Evolutionary conservation across 1,140 invertebrate species (phyloP), one percentile per base, ranked within the genome.

Genomic region (Campoletis sonorensis): DNA sequence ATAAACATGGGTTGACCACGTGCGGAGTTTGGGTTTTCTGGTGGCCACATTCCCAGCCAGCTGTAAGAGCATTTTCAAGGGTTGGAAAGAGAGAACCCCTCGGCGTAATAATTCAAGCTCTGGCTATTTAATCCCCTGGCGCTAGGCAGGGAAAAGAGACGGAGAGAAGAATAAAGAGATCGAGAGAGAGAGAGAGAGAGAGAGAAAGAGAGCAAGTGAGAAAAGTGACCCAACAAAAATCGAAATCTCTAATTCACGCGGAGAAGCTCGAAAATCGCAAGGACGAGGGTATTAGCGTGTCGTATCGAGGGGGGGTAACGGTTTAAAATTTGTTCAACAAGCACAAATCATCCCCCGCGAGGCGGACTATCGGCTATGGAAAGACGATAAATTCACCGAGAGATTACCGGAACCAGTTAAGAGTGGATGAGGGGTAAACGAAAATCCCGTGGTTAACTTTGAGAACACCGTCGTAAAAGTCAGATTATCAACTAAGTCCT

Each of bases 21-120:
- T 64, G 61, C 33, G 21, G 70, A 23, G 70, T 58, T 45, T 27
- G 72, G 26, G 72, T 45, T 75, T 54, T n/a, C 45, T 45, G 45
- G 15, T 21, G 16, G 21, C 15, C 49, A 45, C 49, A 30, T 75
- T 54, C 21, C 23, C 49, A 30, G 18, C 70, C 15, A 45, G 51
- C 23, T 30, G n/a, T 49, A 72, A 23, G 7, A 4, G 70, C n/a
- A 16, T 7, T 4, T 4, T 49, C 4, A 21, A 37, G 37, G 40
- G 21, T 3, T 15, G 72, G 30, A 26, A 58, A 23, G 26, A 58
- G 45, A 5, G n/a, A 37, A 45, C 13, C 40, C 30, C 16, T 23
- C 71, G 4, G 18, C 72, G 45, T 40, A 23, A 76, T 76, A 76
- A 76, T 76, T 76, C 72, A 76, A 76, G 72, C 51, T 54, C 72